Conservation (phyloP, 2,113 vertebrate genomes). For the Grammomys dolichurus region DNA sequence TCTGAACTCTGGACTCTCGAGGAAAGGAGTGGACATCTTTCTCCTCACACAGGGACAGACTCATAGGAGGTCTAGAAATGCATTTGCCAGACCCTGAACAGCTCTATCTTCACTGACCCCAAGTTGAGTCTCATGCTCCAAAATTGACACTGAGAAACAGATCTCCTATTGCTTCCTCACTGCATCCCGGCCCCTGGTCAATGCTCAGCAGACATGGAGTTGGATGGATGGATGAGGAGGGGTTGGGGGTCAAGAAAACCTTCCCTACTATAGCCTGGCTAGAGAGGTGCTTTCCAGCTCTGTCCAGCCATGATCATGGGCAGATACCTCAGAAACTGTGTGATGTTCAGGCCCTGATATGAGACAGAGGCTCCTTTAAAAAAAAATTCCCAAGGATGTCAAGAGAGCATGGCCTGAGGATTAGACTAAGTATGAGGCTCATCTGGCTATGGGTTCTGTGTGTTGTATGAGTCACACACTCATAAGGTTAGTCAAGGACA, state of each 20-base stretch:
- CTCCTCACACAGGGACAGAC: not conserved
- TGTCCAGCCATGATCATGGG: not conserved
- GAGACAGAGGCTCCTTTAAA: not conserved
- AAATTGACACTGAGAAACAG: not conserved
- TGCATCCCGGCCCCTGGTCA: not conserved
- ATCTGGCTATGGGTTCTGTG: not conserved
- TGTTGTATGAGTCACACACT: rapidly evolving
- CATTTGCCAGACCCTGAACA: not conserved
- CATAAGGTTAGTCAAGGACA: not conserved
- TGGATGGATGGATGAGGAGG: not conserved
- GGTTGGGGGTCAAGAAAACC: not conserved
- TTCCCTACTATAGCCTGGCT: too few species aligned
- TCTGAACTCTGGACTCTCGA: not conserved
- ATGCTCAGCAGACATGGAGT: not conserved
- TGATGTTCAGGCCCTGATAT: not conserved
- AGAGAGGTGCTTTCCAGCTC: not conserved
- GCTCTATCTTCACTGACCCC: not conserved
- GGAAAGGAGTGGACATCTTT: not conserved
- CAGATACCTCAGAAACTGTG: not conserved
- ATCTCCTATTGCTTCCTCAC: not conserved
- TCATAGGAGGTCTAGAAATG: not conserved
- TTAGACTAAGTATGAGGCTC: not conserved
- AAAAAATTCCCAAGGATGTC: not conserved
- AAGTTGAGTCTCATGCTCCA: not conserved
- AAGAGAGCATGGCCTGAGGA: not conserved